A percentile compares a stretch with the other conserved stretches of the same genome.
Evolutionary conservation across 2,113 vertebrate species (phyloP).

Genomic region (Corythaixoides concolor): DNA sequence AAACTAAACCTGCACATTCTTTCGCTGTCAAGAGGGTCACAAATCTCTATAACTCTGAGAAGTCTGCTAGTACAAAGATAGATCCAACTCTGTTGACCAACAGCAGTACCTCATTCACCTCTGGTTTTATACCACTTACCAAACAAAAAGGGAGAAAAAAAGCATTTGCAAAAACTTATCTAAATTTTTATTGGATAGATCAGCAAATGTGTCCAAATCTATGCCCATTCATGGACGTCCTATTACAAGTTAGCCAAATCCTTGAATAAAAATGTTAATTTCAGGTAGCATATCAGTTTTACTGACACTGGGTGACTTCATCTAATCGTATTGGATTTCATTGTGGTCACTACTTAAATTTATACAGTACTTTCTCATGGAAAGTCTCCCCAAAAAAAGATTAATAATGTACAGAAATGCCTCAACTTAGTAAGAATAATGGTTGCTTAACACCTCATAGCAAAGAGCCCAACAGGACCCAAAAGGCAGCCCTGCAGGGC

Average conservation of each 20-base stretch:
- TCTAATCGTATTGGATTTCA: not conserved
- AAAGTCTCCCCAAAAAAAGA: not conserved
- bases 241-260: not conserved
- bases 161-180: not conserved
- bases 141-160: not conserved
- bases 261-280: not conserved
- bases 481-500: not conserved
- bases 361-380: not conserved
- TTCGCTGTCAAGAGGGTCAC: not conserved
- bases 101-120: not conserved
- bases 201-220: not conserved
- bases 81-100: not conserved
- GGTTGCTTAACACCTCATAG: not conserved
- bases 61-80: not conserved
- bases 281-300: not conserved
- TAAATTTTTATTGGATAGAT: not conserved
- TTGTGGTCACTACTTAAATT: not conserved
- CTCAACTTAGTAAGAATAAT: not conserved
- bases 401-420: not conserved
- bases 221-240: not conserved
- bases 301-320: not conserved
- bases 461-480: not conserved
- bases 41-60: not conserved
- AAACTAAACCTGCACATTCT: not conserved
- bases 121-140: not conserved